Evolutionary conservation across 2,888 invertebrate species (phyloP), one percentile per base, ranked within the genome.

Genomic region (Muschampia plurimacula): DNA sequence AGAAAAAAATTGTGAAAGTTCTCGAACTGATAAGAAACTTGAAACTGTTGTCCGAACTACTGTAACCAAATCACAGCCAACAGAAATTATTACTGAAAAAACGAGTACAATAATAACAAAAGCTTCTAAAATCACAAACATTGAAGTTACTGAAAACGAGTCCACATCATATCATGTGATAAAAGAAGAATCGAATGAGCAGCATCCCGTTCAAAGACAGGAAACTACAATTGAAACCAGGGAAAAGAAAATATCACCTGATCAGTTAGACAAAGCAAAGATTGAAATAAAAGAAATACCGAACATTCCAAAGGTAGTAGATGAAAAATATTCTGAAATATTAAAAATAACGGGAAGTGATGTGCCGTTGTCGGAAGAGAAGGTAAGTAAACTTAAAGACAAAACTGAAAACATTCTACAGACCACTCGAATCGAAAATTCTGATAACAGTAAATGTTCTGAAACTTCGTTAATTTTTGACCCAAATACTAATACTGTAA

Each of bases 401-500:
- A 36, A 22, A 60, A 12, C n/a, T 9, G 32, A 9, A 46, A 46
- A 68, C 10, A 36, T 46, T 12, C 6, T 0, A 9, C n/a, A 9
- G 12, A 32, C 28, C 7, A 8, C 49, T 57, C 10, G 10, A 10
- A 57, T 28, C 7, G 15, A 57, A 57, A 57, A 57, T 28, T 28
- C 28, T 57, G 55, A 57, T 15, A 9, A 62, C 12, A 7, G 12
- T 12, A 12, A 46, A 60, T 13, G 32, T 28, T 15, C 32, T 41
- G 28, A 15, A 9, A 13, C 36, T 55, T n/a, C 39, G 22, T 46
- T 97, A 12, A 96, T 97, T 78, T 97, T 96, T 83, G 97, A 97
- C 89, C 97, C 97, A 0, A 95, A 96, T 28, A 96, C 96, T 44
- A 96, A 96, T 1, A 85, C 96, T 46, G 95, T 97, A 4, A 96